Evolutionary conservation across 2,888 invertebrate genomes (phyloP), one percentile per base, ranked within the genome.

Genomic region (Neoscelio sp.): DNA sequence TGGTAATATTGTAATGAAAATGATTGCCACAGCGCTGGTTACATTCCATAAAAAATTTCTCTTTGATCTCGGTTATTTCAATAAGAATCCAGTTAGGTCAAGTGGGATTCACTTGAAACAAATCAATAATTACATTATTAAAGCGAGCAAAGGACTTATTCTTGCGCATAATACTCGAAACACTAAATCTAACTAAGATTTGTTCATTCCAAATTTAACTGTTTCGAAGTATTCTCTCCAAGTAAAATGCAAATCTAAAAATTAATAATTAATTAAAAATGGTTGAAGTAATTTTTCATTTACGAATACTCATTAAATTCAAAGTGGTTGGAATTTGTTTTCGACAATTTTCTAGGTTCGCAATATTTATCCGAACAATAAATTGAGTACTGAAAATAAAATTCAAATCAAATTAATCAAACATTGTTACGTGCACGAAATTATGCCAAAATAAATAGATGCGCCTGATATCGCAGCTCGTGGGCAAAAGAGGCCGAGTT

Each of bases 401-500:
- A 48, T 6, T 26, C 48, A 20, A 17, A 35, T 46, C 42, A 52
- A 65, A 52, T 65, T 65, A 52, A 52, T 65, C 65, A 65, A 65
- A 52, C 42, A 52, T 33, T 52, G 65, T 65, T 65, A 52, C 42
- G 52, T 33, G 52, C 65, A 20, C 8, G 42, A 40, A 65, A 65
- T 65, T 65, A 52, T 42, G 65, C 52, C 52, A 65, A 65, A 65
- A 65, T 65, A 65, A 65, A 65, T 52, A 65, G 52, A 65, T 50
- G 38, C 13, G 40, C 18, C 28, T 28, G 64, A 64, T 64, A 64
- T 50, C 26, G 40, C 50, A 40, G 48, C 62, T 62, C 62, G 20
- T 26, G 35, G 50, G 50, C 35, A 40, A 50, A 50, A 42, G 65
- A 65, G 65, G 65, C 65, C 52, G 42, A 50, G 52, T 65, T n/a